Evolutionary conservation across 2,797 vertebrate species (phyloP).

Genomic region (Limnodromus scolopaceus): DNA sequence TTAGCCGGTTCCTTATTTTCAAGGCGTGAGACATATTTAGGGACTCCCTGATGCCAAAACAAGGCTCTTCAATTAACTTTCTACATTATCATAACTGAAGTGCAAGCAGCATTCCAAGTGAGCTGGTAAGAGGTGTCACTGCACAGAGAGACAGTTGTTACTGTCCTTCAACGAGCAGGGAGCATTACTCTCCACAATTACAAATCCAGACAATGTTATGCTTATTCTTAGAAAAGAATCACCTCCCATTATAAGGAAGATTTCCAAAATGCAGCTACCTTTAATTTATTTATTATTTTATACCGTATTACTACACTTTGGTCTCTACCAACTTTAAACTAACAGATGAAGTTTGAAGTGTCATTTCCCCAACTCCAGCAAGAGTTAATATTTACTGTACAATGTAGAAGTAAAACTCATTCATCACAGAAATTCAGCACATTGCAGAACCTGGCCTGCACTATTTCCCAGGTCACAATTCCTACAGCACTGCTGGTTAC

Average conservation of each 20-base stretch:
- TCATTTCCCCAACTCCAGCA: neutral
- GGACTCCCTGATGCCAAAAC: neutral
- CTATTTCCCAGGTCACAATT: neutral
- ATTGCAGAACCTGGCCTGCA: neutral
- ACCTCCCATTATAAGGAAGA: neutral
- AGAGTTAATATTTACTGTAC: neutral
- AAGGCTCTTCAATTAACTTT: conserved; percentile 5
- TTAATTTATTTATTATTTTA: neutral
- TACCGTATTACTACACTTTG: neutral
- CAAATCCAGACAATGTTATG: neutral
- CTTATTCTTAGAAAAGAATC: neutral
- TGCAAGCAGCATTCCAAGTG: neutral
- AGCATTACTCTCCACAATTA: conserved; percentile 30
- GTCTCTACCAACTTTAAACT: neutral
- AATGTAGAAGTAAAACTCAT: neutral
- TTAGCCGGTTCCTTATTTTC: neutral
- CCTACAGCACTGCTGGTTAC: neutral
- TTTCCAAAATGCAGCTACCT: neutral
- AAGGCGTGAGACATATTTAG: neutral
- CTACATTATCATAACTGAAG: neutral
- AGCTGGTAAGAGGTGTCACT: neutral
- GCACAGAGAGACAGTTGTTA: conserved; percentile 22
- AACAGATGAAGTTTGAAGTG: neutral
- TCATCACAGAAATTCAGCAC: neutral
- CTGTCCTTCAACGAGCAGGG: neutral